Evolutionary conservation across 2,888 invertebrate genomes (phyloP).

Genomic region (Aphrophora alni): DNA sequence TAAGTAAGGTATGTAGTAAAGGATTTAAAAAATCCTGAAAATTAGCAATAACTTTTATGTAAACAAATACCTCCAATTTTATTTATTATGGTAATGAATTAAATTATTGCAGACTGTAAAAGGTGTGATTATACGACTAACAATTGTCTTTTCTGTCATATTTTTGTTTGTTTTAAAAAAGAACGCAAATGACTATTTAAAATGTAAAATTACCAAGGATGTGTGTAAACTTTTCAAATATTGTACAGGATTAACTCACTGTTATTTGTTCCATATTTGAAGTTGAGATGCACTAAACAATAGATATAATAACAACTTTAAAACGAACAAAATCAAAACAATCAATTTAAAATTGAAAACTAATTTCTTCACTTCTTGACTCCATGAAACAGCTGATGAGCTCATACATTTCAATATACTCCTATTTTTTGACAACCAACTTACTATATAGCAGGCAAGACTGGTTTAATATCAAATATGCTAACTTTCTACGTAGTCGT

Average conservation of each 20-base stretch:
- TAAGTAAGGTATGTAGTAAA: too few relatives aligned
- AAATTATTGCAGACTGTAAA: background rate
- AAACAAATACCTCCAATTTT: too few relatives aligned
- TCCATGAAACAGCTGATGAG: background rate
- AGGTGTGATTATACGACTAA: background rate
- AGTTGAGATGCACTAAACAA: background rate
- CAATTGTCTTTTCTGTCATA: background rate
- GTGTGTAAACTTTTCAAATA: background rate
- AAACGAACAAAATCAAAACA: background rate
- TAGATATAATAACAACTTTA: background rate
- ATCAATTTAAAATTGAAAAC: background rate
- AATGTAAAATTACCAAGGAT: background rate
- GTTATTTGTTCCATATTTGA: background rate
- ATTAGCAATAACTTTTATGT: too few relatives aligned
- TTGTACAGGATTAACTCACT: background rate
- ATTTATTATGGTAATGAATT: too few relatives aligned
- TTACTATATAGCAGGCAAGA: too few relatives aligned
- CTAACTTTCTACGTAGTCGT: too few relatives aligned
- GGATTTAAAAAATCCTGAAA: too few relatives aligned
- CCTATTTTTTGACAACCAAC: background rate
- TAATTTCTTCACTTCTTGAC: background rate
- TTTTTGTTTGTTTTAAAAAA: background rate
- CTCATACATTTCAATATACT: background rate
- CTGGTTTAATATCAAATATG: too few relatives aligned
- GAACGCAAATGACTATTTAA: background rate